These are phyloP conservation scores for Hypercompe scribonia DNA, from an alignment of 2,888 invertebrate species.

Conservation along the genomic window DNA sequence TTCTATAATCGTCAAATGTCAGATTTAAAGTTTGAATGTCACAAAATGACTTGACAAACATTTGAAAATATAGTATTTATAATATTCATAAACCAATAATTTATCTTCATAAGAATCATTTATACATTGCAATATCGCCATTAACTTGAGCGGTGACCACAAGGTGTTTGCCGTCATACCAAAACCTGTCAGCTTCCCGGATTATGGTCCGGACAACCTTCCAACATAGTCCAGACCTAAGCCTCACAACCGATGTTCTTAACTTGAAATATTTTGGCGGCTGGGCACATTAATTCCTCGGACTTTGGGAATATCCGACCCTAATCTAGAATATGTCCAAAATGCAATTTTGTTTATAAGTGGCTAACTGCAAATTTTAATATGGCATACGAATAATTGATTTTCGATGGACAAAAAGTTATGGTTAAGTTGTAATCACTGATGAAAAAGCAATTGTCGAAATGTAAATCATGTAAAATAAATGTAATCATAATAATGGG, in stretches of 20 bases:
- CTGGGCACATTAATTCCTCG: conserved; percentile 14
- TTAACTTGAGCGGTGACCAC: conserved; percentile 16
- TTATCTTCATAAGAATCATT: neutral
- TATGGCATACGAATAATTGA: neutral
- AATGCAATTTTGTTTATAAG: neutral
- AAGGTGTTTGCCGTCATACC: conserved; percentile 44
- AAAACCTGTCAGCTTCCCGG: conserved; percentile 34
- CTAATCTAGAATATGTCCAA: neutral
- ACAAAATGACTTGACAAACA: neutral
- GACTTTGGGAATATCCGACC: conserved; percentile 1
- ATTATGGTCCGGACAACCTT: conserved; percentile 45
- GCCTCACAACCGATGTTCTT: conserved; percentile 29
- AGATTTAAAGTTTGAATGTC: neutral
- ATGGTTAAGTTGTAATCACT: too few species aligned
- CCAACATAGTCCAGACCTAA: conserved; percentile 38
- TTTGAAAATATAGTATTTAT: neutral
- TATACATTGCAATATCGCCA: conserved; percentile 32
- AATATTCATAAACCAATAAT: neutral
- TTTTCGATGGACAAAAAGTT: too few species aligned
- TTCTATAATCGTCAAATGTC: neutral
- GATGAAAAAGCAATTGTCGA: too few species aligned
- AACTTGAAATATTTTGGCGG: conserved; percentile 42
- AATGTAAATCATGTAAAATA: too few species aligned
- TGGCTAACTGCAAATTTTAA: neutral
- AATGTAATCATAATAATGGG: too few species aligned